Percentiles rank a stretch among this genome's conserved stretches.
phyloP scores from a whole-genome alignment of 2,888 invertebrate species.

The Cryptocephalus moraei region DNA sequence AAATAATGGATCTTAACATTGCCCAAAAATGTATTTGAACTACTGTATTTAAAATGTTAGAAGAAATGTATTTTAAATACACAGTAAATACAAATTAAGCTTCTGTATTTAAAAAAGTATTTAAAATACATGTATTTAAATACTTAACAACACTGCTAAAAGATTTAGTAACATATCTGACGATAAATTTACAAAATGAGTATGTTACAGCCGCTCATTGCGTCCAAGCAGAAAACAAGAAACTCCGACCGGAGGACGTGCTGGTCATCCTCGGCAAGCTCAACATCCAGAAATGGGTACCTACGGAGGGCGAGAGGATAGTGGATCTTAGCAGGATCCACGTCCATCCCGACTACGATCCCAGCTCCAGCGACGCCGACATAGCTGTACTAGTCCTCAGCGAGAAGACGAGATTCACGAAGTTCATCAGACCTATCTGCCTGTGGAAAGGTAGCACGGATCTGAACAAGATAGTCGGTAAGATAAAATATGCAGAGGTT shows the following conservation, averaged over 20 bases:
- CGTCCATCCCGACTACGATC: constrained; percentile 48
- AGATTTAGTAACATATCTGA: too few relatives aligned
- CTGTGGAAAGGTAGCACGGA: constrained; percentile 44
- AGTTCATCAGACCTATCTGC: constrained; percentile 50
- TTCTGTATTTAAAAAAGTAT: background rate
- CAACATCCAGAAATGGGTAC: constrained; percentile 24
- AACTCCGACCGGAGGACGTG: constrained; percentile 20
- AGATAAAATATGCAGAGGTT: too few relatives aligned
- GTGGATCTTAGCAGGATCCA: constrained; percentile 32
- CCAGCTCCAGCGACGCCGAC: constrained; percentile 45
- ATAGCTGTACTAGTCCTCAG: constrained; percentile 46
- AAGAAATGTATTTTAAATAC: too few relatives aligned
- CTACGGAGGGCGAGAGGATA: constrained; percentile 20
- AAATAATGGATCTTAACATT: too few relatives aligned
- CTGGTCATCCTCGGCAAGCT: constrained; percentile 25
- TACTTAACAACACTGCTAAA: too few relatives aligned
- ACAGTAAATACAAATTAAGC: background rate
- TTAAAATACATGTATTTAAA: background rate
- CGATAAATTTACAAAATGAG: background rate
- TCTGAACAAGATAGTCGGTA: constrained; percentile 23
- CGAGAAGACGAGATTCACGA: constrained; percentile 41
- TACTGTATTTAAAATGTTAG: too few relatives aligned
- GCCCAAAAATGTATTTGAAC: too few relatives aligned
- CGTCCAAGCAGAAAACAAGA: constrained; percentile 17
- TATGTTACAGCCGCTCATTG: constrained; percentile 31